These are phyloP conservation scores for Harpalus rubripes DNA, from an alignment of 2,888 invertebrate species.

Conservation along the genomic window DNA sequence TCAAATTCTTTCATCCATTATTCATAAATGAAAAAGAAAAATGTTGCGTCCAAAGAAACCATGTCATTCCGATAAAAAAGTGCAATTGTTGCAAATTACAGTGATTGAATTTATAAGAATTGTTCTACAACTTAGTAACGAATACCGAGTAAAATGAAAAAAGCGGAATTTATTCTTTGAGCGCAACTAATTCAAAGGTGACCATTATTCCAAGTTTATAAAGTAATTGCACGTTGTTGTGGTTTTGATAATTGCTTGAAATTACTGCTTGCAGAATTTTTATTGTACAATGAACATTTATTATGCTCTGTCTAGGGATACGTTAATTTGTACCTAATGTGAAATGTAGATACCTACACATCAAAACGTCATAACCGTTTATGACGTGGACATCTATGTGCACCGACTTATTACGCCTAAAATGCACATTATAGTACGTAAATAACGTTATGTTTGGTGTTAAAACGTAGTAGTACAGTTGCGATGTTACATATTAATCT, in stretches of 20 bases:
- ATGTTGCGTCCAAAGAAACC: slow-evolving; percentile 40
- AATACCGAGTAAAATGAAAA: not conserved
- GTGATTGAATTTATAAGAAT: slow-evolving; percentile 38
- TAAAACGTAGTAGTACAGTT: too few species aligned
- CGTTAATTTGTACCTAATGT: too few species aligned
- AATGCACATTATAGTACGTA: too few species aligned
- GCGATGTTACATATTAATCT: too few species aligned
- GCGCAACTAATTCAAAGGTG: not conserved
- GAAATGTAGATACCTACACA: too few species aligned
- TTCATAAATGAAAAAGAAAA: slow-evolving; percentile 49
- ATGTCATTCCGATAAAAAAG: slow-evolving; percentile 38
- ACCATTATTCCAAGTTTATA: not conserved
- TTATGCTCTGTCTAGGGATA: too few species aligned
- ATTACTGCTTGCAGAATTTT: not conserved
- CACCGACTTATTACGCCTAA: too few species aligned
- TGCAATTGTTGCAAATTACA: slow-evolving; percentile 16
- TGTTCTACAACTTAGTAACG: not conserved
- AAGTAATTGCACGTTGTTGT: not conserved
- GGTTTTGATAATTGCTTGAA: not conserved
- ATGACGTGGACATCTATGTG: too few species aligned
- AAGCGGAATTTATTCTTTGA: not conserved
- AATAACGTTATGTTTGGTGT: too few species aligned
- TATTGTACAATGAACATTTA: not conserved
- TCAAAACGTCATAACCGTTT: too few species aligned
- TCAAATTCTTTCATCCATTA: slow-evolving; percentile 53